These are phyloP conservation scores for rabbit (Oryctolagus cuniculus) DNA, from an alignment of 2,113 vertebrate genomes.

Conservation along the genomic window DNA sequence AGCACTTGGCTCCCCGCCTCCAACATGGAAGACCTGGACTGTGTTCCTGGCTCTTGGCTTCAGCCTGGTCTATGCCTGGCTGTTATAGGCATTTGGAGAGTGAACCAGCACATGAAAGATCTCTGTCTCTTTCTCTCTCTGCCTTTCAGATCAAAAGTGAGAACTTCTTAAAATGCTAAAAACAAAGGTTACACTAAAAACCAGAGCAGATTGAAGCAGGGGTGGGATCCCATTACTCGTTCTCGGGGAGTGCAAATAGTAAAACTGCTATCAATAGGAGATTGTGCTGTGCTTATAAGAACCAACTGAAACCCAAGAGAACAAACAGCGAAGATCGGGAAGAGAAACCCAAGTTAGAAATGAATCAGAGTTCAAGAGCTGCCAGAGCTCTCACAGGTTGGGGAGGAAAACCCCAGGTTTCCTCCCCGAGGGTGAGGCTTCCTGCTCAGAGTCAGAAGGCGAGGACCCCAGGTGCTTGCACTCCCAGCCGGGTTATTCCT, in stretches of 20 bases:
- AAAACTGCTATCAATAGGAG: not conserved
- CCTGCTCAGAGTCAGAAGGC: not conserved
- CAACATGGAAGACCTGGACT: too few relatives aligned
- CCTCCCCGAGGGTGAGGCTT: not conserved
- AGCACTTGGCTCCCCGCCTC: too few relatives aligned
- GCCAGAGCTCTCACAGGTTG: not conserved
- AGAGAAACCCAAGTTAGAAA: slow-evolving; percentile 45
- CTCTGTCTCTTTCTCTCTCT: too few relatives aligned
- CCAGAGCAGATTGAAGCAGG: not conserved
- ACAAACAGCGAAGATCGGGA: not conserved
- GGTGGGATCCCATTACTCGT: too few relatives aligned
- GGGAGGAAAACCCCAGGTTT: slow-evolving; percentile 59
- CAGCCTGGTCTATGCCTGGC: too few relatives aligned
- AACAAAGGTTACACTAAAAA: not conserved
- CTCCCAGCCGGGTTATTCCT: slow-evolving; percentile 26
- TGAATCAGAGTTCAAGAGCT: slow-evolving; percentile 57
- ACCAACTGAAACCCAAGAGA: not conserved
- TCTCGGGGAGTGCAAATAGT: not conserved
- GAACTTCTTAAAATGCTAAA: too few relatives aligned
- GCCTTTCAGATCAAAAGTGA: too few relatives aligned
- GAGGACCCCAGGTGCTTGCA: not conserved
- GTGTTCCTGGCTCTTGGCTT: too few relatives aligned
- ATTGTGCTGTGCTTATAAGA: not conserved
- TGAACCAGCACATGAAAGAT: not conserved
- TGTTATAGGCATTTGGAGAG: too few relatives aligned